A percentile compares a stretch with the other conserved stretches of the same genome.
phyloP scores from a whole-genome alignment of 1,140 invertebrate genomes.

The Cydia amplana region DNA sequence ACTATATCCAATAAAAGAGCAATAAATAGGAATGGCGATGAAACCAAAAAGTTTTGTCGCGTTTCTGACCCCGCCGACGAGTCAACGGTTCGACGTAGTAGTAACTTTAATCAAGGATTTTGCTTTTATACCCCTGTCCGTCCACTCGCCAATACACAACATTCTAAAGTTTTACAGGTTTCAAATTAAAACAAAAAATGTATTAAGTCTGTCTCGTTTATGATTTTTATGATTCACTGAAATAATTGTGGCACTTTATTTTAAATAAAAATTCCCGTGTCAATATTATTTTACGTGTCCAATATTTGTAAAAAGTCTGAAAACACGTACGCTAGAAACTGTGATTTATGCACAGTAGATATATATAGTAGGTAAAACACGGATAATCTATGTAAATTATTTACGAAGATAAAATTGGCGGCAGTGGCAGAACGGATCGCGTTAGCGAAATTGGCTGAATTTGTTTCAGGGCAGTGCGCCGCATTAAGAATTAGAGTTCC shows the following conservation, averaged over 20 bases:
- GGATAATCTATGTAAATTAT: conserved; percentile 25
- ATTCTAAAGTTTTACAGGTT: background rate
- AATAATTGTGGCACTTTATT: conserved; percentile 22
- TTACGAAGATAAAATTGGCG: conserved; percentile 30
- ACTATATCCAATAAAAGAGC: background rate
- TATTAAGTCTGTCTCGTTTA: background rate
- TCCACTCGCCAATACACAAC: conserved; percentile 24
- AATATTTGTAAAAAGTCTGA: conserved; percentile 20
- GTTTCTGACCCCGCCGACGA: conserved; percentile 1
- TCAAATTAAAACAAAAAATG: background rate
- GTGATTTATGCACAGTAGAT: background rate
- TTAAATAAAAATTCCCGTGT: conserved; percentile 1
- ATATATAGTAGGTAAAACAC: background rate
- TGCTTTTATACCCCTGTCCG: conserved; percentile 37
- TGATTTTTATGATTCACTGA: conserved; percentile 14
- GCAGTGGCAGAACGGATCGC: background rate
- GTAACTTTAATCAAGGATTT: conserved; percentile 42
- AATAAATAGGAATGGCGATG: conserved; percentile 4
- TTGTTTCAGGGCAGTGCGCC: background rate
- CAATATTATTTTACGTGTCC: background rate
- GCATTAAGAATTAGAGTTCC: conserved; percentile 23
- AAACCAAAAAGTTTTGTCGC: conserved; percentile 19
- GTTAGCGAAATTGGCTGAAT: conserved; percentile 22
- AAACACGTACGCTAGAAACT: conserved; percentile 11
- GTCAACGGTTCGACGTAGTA: background rate